Evolutionary conservation across 1,140 invertebrate species (phyloP).

Genomic region (Drosophila leontia): DNA sequence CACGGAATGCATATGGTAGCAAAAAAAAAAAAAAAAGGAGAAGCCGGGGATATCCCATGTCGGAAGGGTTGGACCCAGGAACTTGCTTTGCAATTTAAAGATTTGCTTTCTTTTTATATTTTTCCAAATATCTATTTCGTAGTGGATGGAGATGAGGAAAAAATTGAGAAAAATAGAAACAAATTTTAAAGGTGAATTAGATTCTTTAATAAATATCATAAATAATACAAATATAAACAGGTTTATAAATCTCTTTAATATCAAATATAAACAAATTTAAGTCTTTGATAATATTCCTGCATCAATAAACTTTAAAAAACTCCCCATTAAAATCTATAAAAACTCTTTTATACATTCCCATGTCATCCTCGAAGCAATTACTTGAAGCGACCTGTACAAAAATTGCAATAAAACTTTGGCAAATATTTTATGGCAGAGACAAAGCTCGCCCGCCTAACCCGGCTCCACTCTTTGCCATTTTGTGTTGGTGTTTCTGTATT

Average conservation of each 20-base stretch:
- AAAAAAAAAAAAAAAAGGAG: slow-evolving; percentile 55
- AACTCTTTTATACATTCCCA: no score
- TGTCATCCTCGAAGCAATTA: slow-evolving; percentile 24
- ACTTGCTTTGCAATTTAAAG: slow-evolving; percentile 26
- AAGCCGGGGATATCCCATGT: slow-evolving; percentile 12
- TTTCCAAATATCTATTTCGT: not conserved
- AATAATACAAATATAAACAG: no score
- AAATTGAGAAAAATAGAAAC: not conserved
- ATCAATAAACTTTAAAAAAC: not conserved
- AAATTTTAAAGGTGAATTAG: no score
- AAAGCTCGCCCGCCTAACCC: slow-evolving; percentile 11
- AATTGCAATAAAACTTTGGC: slow-evolving; percentile 61
- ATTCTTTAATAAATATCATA: no score
- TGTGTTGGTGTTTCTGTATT: slow-evolving; percentile 52
- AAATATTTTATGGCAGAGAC: slow-evolving; percentile 49
- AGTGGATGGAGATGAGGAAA: not conserved
- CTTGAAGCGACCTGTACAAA: slow-evolving; percentile 27
- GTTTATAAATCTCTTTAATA: no score
- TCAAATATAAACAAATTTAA: no score
- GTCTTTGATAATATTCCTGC: no score
- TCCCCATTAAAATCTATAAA: not conserved
- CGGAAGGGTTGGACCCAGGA: slow-evolving; percentile 10
- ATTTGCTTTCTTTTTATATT: slow-evolving; percentile 6
- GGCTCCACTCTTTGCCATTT: slow-evolving; percentile 17
- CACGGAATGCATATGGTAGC: slow-evolving; percentile 66